Percentiles rank a stretch among this genome's conserved stretches.
Conservation (phyloP, 1,140 invertebrate genomes). For the Drosophila cardini region DNA sequence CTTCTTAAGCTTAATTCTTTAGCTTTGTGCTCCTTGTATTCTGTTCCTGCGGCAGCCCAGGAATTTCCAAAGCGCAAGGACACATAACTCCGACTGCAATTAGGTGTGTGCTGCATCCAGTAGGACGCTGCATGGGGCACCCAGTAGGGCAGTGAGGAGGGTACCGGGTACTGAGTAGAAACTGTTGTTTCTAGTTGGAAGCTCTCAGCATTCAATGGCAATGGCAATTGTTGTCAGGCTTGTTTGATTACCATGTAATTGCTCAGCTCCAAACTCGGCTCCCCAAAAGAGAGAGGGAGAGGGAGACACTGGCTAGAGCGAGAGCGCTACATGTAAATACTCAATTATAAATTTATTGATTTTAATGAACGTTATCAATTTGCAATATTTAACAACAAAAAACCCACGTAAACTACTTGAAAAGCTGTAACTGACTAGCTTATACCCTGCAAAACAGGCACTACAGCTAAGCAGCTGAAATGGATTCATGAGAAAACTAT, state of each 20-base stretch:
- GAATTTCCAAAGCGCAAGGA: constrained; percentile 82
- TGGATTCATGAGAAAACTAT: too few species aligned
- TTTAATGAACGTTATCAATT: constrained; percentile 80
- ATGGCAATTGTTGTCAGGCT: constrained; percentile 82
- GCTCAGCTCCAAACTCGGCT: constrained; percentile 32
- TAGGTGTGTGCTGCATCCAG: constrained; percentile 49
- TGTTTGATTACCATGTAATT: constrained; percentile 81
- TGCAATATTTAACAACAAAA: constrained; percentile 41
- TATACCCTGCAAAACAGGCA: not conserved
- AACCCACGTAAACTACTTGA: not conserved
- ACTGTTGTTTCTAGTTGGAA: not conserved
- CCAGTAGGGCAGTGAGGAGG: not conserved
- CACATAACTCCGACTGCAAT: constrained; percentile 72
- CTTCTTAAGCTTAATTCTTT: constrained; percentile 3
- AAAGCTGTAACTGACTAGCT: not conserved
- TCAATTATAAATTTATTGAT: constrained; percentile 78
- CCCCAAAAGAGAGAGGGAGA: not conserved
- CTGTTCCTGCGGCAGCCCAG: constrained; percentile 36
- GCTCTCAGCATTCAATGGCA: constrained; percentile 38
- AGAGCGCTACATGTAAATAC: constrained; percentile 48
- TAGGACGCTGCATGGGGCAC: not conserved
- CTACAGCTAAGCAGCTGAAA: too few species aligned
- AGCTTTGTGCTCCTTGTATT: constrained; percentile 28
- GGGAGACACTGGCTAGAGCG: not conserved
- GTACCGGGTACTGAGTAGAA: too few species aligned